phyloP scores from a whole-genome alignment of 2,888 invertebrate species.

The Drosophila stalkeri region DNA sequence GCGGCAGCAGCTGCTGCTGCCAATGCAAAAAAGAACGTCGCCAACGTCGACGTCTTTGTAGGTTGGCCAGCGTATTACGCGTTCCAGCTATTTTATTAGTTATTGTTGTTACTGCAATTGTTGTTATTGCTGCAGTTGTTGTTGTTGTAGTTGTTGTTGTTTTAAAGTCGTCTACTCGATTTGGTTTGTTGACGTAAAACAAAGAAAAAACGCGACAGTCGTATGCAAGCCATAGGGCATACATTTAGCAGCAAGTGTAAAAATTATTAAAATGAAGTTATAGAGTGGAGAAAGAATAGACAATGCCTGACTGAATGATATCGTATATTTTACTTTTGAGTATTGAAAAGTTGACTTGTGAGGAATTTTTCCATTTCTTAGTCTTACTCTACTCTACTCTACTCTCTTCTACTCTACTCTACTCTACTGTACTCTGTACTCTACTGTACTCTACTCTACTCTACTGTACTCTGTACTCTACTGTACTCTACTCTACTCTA shows the following conservation, averaged over 20 bases:
- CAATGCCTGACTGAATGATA: neutral
- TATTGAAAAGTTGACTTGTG: neutral
- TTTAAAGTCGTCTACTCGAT: constrained; percentile 55
- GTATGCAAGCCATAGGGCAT: constrained; percentile 28
- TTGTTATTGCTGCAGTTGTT: neutral
- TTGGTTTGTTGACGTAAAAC: constrained; percentile 72
- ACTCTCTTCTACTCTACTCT: no score
- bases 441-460: no score
- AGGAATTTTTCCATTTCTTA: neutral
- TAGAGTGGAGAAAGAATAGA: neutral
- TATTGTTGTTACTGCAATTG: constrained; percentile 9
- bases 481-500: no score
- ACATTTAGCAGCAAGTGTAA: constrained; percentile 39
- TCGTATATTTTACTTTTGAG: neutral
- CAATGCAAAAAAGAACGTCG: constrained; percentile 67
- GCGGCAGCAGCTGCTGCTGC: constrained; percentile 60
- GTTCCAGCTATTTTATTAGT: constrained; percentile 43
- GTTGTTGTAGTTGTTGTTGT: constrained; percentile 14
- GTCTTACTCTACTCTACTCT: no score
- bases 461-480: no score
- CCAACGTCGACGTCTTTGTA: constrained; percentile 44
- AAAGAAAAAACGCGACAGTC: constrained; percentile 54
- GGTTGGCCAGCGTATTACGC: constrained; percentile 68
- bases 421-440: no score
- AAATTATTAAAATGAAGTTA: constrained; percentile 12